Percentiles rank a stretch among this genome's conserved stretches.
phyloP scores from a whole-genome alignment of 2,888 invertebrate genomes.

The Phaedon cochleariae region DNA sequence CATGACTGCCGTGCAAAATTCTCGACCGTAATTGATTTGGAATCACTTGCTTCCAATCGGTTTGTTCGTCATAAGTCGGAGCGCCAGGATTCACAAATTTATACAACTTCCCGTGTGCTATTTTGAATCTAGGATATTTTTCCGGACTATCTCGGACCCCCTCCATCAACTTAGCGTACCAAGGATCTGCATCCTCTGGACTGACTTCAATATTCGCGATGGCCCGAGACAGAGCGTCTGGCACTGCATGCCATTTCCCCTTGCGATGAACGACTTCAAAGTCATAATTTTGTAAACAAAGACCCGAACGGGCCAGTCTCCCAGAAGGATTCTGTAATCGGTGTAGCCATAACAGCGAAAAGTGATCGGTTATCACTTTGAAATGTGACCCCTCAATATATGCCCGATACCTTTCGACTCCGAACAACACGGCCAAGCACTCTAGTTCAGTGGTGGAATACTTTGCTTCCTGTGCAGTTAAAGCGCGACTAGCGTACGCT shows the following conservation, averaged over 20 bases:
- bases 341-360: slow-evolving; percentile 20
- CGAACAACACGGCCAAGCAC: slow-evolving; percentile 34
- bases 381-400: slow-evolving; percentile 35
- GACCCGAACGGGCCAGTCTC: slow-evolving; percentile 16
- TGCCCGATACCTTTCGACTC: slow-evolving; percentile 29
- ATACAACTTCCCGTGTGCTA: too few species aligned
- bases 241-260: slow-evolving; percentile 28
- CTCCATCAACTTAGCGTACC: slow-evolving; percentile 15
- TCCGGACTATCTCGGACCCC: too few species aligned
- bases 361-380: too few species aligned
- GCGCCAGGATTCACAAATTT: too few species aligned
- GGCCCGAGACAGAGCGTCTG: slow-evolving; percentile 24
- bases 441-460: slow-evolving; percentile 35
- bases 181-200: background rate
- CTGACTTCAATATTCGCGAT: slow-evolving; percentile 12
- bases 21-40: slow-evolving; percentile 5
- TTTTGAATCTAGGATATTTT: too few species aligned
- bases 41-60: slow-evolving; percentile 23
- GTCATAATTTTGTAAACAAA: slow-evolving; percentile 34
- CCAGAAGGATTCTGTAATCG: slow-evolving; percentile 32
- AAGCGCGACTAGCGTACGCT: slow-evolving; percentile 22
- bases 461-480: slow-evolving; percentile 27
- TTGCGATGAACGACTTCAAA: slow-evolving; percentile 37
- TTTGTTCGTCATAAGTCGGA: too few species aligned
- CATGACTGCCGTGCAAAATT: slow-evolving; percentile 1